Evolutionary conservation across 2,797 vertebrate genomes (phyloP), one percentile per base, ranked within the genome.

Genomic region (Eulemur coronatus): DNA sequence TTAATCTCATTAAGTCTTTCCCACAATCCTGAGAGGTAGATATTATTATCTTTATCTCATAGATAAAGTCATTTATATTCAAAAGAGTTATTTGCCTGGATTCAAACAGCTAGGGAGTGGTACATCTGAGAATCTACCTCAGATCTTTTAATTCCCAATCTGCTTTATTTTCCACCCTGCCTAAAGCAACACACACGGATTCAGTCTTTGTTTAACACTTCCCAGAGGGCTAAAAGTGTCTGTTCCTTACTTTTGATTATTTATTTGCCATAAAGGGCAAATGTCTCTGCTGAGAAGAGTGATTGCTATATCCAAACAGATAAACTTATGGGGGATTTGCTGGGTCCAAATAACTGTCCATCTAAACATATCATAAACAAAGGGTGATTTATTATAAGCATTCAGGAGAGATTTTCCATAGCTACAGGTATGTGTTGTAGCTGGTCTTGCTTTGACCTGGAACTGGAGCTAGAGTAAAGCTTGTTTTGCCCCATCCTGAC

Each of bases 221-320:
- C 41, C 26, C 50, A 89, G 70, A 69, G 76, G 63, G 18, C 78
- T 7, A 35, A 24, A 89, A 78, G 35, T 26, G 13, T 7, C 52
- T 11, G 4, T 48, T 91, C 22, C 22, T 89, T 70, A 63, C 2
- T 52, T 72, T 92, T 76, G 18, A 35, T 85, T 22, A 59, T 59
- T 90, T 96, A 87, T 90, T 91, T 75, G 50, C 38, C 35, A 79
- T 69, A 84, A 73, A 41, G 35, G 69, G 57, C 24, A 91, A 93
- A 91, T 41, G 46, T 75, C 57, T 70, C 48, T 50, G 8, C 28
- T 69, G 50, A 80, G 59, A 89, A 48, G 28, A 84, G 18, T 35
- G 43, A 61, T 52, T 5, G 26, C 59, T 73, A 4, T 10, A 52
- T 7, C 4, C 52, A 82, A 93, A 75, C 10, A 46, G 22, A 92